Evolutionary conservation across 2,888 invertebrate genomes (phyloP).

Genomic region (Amblyjoppa fuscipennis): DNA sequence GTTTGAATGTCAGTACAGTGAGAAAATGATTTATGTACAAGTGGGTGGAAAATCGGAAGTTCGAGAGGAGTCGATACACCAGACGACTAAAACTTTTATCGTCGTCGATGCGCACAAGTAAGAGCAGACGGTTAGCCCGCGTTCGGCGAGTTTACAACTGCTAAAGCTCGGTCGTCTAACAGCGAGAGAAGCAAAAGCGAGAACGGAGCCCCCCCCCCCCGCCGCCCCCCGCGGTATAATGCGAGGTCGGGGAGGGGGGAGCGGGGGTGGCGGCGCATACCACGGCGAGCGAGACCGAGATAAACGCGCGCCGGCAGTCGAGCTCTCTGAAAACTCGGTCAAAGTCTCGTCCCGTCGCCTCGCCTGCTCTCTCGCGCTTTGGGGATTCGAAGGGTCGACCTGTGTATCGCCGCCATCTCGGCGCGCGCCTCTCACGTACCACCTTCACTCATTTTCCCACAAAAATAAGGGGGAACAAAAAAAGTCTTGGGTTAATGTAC

Average conservation of each 20-base stretch:
- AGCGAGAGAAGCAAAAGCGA: slow-evolving; percentile 54
- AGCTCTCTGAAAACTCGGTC: slow-evolving; percentile 83
- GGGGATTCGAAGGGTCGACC: slow-evolving; percentile 79
- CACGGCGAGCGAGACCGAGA: slow-evolving; percentile 70
- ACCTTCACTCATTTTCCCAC: slow-evolving; percentile 17
- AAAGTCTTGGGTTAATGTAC: background rate
- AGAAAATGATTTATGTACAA: background rate
- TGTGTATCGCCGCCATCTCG: slow-evolving; percentile 47
- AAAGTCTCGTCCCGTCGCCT: slow-evolving; percentile 82
- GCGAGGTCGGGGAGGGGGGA: slow-evolving; percentile 37
- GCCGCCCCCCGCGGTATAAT: slow-evolving; percentile 53
- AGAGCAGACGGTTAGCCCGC: slow-evolving; percentile 31
- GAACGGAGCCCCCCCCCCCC: slow-evolving; percentile 50
- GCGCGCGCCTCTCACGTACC: slow-evolving; percentile 23
- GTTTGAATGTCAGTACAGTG: background rate
- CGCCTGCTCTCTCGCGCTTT: slow-evolving; percentile 75
- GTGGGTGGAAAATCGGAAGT: background rate
- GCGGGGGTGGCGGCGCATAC: slow-evolving; percentile 49
- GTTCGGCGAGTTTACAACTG: slow-evolving; percentile 43
- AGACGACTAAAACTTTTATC: slow-evolving; percentile 24
- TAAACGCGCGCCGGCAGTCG: slow-evolving; percentile 76
- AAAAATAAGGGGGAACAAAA: background rate
- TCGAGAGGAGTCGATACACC: background rate
- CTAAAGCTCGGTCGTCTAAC: slow-evolving; percentile 31
- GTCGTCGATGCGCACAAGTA: slow-evolving; percentile 38